Conservation (phyloP, 1,140 invertebrate species). For the Agrilus planipennis region DNA sequence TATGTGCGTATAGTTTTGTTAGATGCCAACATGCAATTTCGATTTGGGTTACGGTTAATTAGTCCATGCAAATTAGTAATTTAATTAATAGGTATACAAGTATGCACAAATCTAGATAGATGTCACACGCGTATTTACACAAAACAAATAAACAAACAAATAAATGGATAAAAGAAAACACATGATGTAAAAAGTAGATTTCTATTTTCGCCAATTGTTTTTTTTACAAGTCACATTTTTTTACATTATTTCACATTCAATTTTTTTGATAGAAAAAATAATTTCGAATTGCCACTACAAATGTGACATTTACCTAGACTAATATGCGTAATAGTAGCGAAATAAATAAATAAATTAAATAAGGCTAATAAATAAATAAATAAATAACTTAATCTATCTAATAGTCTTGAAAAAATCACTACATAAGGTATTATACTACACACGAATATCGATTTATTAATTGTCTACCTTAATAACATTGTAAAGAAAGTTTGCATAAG, state of each 20-base stretch:
- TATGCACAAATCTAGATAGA: slow-evolving; percentile 34
- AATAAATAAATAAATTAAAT: slow-evolving; percentile 25
- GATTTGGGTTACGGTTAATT: slow-evolving; percentile 1
- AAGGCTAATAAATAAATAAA: slow-evolving; percentile 23
- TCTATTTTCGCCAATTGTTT: slow-evolving; percentile 17
- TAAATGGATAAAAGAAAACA: too few species aligned
- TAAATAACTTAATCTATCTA: slow-evolving; percentile 24
- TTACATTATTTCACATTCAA: slow-evolving; percentile 10
- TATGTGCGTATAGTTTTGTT: too few species aligned
- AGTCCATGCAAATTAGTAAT: slow-evolving; percentile 3
- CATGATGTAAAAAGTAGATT: slow-evolving; percentile 11
- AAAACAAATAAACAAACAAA: slow-evolving; percentile 15
- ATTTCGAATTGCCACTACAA: slow-evolving; percentile 17
- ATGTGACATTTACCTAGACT: slow-evolving; percentile 34
- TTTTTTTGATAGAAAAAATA: slow-evolving; percentile 5
- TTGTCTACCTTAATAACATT: too few species aligned
- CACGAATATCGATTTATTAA: too few species aligned
- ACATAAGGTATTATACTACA: too few species aligned
- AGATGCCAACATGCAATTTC: slow-evolving; percentile 4
- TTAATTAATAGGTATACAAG: too few species aligned
- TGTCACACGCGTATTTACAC: slow-evolving; percentile 22
- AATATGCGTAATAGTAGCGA: too few species aligned
- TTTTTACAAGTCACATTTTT: slow-evolving; percentile 9
- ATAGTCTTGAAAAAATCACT: too few species aligned
- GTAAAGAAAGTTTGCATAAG: too few species aligned